A percentile compares a stretch with the other conserved stretches of the same genome.
Conservation (phyloP, 2,797 vertebrate genomes). For the Arnoldichthys spilopterus region DNA sequence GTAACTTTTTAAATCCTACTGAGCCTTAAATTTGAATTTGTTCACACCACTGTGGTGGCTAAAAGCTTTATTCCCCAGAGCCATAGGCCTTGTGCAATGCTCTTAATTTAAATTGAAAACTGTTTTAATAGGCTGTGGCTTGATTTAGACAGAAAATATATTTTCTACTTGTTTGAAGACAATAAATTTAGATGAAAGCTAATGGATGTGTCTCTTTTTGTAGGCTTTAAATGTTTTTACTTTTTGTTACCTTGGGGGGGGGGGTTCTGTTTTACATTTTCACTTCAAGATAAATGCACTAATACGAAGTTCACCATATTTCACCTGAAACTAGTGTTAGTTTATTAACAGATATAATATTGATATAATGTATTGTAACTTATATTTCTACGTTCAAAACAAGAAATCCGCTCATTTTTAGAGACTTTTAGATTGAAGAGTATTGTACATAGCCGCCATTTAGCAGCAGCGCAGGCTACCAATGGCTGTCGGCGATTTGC, state of each 20-base stretch:
- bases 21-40: constrained; percentile 58
- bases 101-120: constrained; percentile 69
- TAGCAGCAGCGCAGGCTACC: constrained; percentile 24
- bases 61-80: constrained; percentile 63
- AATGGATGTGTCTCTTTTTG: neutral
- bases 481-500: neutral
- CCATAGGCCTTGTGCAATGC: constrained; percentile 72
- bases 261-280: too few relatives aligned
- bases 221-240: too few relatives aligned
- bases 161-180: constrained; percentile 81
- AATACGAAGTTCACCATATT: too few relatives aligned
- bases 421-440: constrained; percentile 36
- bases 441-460: neutral
- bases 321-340: too few relatives aligned
- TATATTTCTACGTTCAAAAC: too few relatives aligned
- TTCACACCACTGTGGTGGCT: constrained; percentile 38
- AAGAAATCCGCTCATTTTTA: too few relatives aligned
- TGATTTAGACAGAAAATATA: constrained; percentile 76
- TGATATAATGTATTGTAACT: too few relatives aligned
- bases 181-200: constrained; percentile 77
- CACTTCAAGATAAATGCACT: too few relatives aligned
- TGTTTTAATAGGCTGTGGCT: constrained; percentile 69
- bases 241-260: too few relatives aligned
- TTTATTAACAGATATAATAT: too few relatives aligned
- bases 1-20: constrained; percentile 37